Evolutionary conservation across 2,888 invertebrate species (phyloP), one percentile per base, ranked within the genome.

Genomic region (Elmis aenea): DNA sequence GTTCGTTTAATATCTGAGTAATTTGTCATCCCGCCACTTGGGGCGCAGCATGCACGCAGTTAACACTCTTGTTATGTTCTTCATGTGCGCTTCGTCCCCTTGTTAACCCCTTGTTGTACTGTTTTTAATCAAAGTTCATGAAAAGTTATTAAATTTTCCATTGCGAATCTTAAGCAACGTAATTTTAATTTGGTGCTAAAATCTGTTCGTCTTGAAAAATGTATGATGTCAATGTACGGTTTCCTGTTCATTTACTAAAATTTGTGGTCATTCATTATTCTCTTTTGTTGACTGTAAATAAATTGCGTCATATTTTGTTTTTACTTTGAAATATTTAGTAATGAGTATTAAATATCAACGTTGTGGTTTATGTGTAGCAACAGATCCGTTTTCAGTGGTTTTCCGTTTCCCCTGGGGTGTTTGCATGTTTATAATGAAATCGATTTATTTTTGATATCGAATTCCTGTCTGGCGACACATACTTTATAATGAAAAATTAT

Each of bases 321-420:
- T n/a, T n/a, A n/a, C n/a, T n/a, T n/a, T n/a, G n/a, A n/a, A n/a
- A n/a, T n/a, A n/a, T n/a, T n/a, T n/a, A n/a, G n/a, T n/a, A n/a
- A n/a, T n/a, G n/a, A n/a, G n/a, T n/a, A n/a, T n/a, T n/a, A n/a
- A n/a, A n/a, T n/a, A n/a, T n/a, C 50, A 47, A 38, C 34, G 35
- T 45, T 50, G 50, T 33, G 51, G 51, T 51, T 15, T 34, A 21
- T 25, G 22, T 40, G 26, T 43, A 26, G 29, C 43, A 48, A 47
- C 48, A 44, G 40, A 59, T 59, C 52, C 45, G 51, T 54, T 61
- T 58, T 57, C 55, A 50, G 61, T 43, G 62, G 62, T 62, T 62
- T 62, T 55, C 60, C 60, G 58, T 51, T 61, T 61, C 59, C 59
- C 53, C n/a, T 37, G 30, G 46, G 46, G 31, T 44, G 40, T 50